phyloP scores from a whole-genome alignment of 2,797 vertebrate genomes.

The Aphelocoma californica region DNA sequence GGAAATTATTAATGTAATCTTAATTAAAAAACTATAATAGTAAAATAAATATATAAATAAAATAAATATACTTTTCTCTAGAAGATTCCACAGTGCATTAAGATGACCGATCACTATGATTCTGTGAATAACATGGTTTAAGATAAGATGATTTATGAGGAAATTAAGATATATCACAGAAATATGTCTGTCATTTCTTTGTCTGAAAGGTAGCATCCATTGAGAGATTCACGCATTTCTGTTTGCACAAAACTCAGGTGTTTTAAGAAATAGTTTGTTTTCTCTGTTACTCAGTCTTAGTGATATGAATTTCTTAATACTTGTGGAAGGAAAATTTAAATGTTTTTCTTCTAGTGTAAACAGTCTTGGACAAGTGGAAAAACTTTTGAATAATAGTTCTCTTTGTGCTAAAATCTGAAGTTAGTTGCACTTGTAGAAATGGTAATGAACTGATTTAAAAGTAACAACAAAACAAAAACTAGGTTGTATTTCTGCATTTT shows the following conservation, averaged over 20 bases:
- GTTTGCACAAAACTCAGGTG: not conserved
- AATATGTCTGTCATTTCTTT: not conserved
- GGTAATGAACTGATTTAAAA: not conserved
- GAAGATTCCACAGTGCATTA: not conserved
- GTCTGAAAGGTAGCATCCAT: not conserved
- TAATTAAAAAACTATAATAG: not conserved
- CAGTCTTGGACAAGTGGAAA: not conserved
- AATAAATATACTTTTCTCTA: not conserved
- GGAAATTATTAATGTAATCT: not conserved
- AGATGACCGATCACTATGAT: not conserved
- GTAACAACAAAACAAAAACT: not conserved
- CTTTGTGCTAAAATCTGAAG: not conserved
- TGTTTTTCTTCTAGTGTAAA: not conserved
- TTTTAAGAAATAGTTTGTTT: not conserved
- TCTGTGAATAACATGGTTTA: not conserved
- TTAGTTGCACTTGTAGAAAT: not conserved
- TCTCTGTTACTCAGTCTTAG: not conserved
- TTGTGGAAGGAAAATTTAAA: not conserved
- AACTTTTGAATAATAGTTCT: not conserved
- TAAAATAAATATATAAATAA: not conserved
- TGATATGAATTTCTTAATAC: not conserved
- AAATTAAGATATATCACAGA: not conserved
- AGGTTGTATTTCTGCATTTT: not conserved
- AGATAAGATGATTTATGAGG: not conserved
- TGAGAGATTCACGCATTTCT: not conserved